Evolutionary conservation across 1,140 invertebrate species (phyloP).

Genomic region (Cephus cinctus): DNA sequence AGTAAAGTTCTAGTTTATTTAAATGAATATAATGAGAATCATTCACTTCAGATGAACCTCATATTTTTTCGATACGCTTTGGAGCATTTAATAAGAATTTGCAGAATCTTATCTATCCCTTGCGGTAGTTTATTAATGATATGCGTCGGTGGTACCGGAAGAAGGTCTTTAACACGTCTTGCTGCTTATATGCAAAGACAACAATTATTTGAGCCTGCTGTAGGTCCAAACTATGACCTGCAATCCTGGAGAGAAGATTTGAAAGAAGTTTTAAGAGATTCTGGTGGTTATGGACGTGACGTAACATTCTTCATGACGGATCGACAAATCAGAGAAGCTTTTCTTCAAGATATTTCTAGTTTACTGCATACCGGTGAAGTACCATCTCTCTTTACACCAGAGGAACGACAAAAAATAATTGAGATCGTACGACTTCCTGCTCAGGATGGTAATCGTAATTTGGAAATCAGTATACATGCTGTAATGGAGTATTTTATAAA

Average conservation of each 20-base stretch:
- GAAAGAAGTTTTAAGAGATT: conserved; percentile 60
- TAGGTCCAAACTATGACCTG: conserved; percentile 57
- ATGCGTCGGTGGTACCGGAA: conserved; percentile 65
- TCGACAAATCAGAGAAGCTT: conserved; percentile 61
- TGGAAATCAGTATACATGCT: conserved; percentile 59
- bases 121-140: conserved; percentile 58
- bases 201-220: conserved; percentile 61
- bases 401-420: conserved; percentile 64
- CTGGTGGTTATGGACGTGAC: conserved; percentile 57
- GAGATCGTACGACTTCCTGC: conserved; percentile 52
- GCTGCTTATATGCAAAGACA: conserved; percentile 63
- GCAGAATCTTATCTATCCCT: conserved; percentile 61
- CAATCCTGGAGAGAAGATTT: conserved; percentile 64
- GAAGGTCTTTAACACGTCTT: conserved; percentile 61
- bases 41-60: conserved; percentile 64
- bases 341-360: conserved; percentile 63
- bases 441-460: conserved; percentile 53
- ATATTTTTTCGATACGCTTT: conserved; percentile 65
- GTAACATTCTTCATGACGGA: conserved; percentile 65
- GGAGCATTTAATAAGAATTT: conserved; percentile 65
- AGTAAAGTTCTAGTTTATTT: conserved; percentile 58
- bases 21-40: conserved; percentile 64
- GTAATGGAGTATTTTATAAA: conserved; percentile 65
- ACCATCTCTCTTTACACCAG: conserved; percentile 61
- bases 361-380: conserved; percentile 67